Evolutionary conservation across 2,797 vertebrate species (phyloP), one percentile per base, ranked within the genome.

Genomic region (Pempheris klunzingeri): DNA sequence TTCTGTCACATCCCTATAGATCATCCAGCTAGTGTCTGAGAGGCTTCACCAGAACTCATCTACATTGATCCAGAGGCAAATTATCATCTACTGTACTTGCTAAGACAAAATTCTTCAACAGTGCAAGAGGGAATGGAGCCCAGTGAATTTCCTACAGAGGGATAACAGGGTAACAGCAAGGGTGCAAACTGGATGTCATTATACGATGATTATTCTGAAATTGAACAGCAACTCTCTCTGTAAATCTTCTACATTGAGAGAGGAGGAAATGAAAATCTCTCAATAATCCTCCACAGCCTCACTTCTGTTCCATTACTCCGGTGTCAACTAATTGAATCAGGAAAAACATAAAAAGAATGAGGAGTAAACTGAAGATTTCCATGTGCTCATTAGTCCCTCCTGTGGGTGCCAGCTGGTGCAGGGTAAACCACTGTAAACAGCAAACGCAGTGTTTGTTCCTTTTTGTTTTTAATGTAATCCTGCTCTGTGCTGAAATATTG

Each of bases 1-100:
- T 81, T 86, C 80, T 85, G 89, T 88, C 90, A 90, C 89, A 81
- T 88, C 80, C 62, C 52, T 55, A 83, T 74, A 87, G 74, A 87
- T 89, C 87, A 91, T 74, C 63, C 72, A 76, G 83, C 46, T 57
- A 72, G 80, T 22, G 82, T 74, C 74, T 61, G 67, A 79, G 72
- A 68, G 60, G 63, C 73, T 78, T 74, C 67, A 71, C 74, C 64
- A 72, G 73, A 75, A 73, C 64, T 64, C 71, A 64, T 68, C 64
- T 9, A 13, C 65, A 72, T 28, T 67, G 38, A 59, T 81, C 59
- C 85, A 70, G 28, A 86, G 81, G 86, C 69, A 90, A 81, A 92
- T 88, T 61, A 81, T 77, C 63, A 63, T 67, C 68, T 55, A 73
- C 80, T 77, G 68, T 62, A 66, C 79, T 77, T 80, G 75, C 81